A percentile compares a stretch with the other conserved stretches of the same genome.
Conservation (phyloP, 2,888 invertebrate species). For the Agapostemon virescens region DNA sequence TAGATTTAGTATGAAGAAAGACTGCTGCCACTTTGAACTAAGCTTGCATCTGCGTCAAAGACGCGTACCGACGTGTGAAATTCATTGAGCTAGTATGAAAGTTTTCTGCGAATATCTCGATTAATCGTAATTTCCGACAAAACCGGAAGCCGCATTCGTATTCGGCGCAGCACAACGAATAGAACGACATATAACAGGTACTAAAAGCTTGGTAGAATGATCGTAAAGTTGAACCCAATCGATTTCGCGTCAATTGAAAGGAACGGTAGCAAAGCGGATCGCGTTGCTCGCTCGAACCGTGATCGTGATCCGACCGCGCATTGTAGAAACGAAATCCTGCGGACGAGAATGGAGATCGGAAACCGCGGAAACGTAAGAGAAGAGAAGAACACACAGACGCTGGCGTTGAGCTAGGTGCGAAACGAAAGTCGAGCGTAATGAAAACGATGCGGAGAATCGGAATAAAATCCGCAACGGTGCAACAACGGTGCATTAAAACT, state of each 20-base stretch:
- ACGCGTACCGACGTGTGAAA: too few relatives aligned
- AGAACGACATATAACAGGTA: too few relatives aligned
- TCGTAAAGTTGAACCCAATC: background rate
- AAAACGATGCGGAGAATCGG: background rate
- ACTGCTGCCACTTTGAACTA: too few relatives aligned
- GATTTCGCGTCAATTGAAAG: background rate
- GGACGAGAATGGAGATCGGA: background rate
- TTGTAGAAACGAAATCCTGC: background rate
- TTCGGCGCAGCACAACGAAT: too few relatives aligned
- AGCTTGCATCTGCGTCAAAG: too few relatives aligned
- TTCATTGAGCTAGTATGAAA: too few relatives aligned
- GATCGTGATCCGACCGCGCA: background rate
- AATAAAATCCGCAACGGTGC: background rate
- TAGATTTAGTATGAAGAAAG: too few relatives aligned
- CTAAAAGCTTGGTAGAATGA: too few relatives aligned
- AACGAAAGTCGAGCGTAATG: slow-evolving; percentile 12
- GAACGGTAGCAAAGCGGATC: background rate
- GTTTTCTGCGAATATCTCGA: too few relatives aligned
- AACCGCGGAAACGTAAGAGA: background rate
- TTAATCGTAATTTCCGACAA: too few relatives aligned
- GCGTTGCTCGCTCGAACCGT: slow-evolving; percentile 37
- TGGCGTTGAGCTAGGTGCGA: slow-evolving; percentile 7
- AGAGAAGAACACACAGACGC: background rate
- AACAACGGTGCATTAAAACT: background rate
- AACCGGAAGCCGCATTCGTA: too few relatives aligned